Evolutionary conservation across 2,113 vertebrate species (phyloP).

Genomic region (Erinaceus europaeus): DNA sequence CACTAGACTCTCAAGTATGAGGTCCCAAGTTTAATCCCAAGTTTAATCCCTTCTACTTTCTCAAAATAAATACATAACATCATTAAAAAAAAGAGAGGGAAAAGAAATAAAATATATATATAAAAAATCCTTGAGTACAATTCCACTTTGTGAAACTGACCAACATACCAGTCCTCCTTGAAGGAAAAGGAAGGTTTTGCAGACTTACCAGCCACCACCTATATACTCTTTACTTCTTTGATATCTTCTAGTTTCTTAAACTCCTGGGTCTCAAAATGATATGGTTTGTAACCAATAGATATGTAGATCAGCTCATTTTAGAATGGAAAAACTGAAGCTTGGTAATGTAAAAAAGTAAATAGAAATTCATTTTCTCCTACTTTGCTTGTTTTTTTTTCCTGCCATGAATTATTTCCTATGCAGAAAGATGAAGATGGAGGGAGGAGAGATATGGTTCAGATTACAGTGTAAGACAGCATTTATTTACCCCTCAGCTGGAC

Average conservation of each 20-base stretch:
- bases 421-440: fast-evolving
- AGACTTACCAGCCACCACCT: fast-evolving
- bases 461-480: neutral
- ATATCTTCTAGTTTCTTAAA: neutral
- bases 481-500: neutral
- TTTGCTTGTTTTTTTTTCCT: neutral
- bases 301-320: neutral
- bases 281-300: neutral
- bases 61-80: too few species aligned
- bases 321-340: neutral
- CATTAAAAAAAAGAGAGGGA: too few species aligned
- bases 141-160: neutral
- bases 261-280: neutral
- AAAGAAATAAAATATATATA: too few species aligned
- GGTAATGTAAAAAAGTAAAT: neutral
- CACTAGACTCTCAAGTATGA: too few species aligned
- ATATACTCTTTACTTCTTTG: neutral
- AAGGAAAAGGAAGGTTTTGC: fast-evolving
- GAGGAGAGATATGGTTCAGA: neutral
- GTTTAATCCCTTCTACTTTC: too few species aligned
- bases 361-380: neutral
- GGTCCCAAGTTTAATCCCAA: too few species aligned
- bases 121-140: too few species aligned
- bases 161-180: neutral
- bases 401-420: neutral